Conservation (phyloP, 2,888 invertebrate genomes). For the Andrena marginata region DNA sequence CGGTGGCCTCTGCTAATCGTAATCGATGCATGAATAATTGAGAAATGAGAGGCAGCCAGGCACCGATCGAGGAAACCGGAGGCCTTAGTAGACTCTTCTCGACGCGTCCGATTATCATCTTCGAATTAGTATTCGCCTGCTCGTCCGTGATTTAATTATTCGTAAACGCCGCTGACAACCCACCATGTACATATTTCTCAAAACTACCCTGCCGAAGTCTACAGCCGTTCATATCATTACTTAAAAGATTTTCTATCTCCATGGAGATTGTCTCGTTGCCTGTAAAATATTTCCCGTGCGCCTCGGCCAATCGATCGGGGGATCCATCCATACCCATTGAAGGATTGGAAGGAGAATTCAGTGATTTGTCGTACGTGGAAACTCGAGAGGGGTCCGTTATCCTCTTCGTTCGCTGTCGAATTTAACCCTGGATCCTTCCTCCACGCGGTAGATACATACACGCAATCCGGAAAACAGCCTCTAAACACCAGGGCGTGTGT, state of each 20-base stretch:
- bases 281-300: slow-evolving; percentile 15
- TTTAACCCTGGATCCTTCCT: slow-evolving; percentile 56
- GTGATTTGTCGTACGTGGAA: slow-evolving; percentile 40
- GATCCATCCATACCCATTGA: not conserved
- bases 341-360: slow-evolving; percentile 10
- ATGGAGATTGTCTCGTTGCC: not conserved
- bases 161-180: too few species aligned
- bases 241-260: not conserved
- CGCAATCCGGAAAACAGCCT: slow-evolving; percentile 58
- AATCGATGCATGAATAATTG: slow-evolving; percentile 43
- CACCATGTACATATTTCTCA: too few species aligned
- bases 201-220: too few species aligned
- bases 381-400: slow-evolving; percentile 49
- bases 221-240: too few species aligned
- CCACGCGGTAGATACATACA: slow-evolving; percentile 5
- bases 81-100: slow-evolving; percentile 23
- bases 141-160: not conserved
- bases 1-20: slow-evolving; percentile 12
- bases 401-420: slow-evolving; percentile 39
- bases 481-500: slow-evolving; percentile 70
- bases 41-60: slow-evolving; percentile 20
- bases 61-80: slow-evolving; percentile 10
- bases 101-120: not conserved
- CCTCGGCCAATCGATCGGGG: not conserved
- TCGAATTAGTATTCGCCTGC: not conserved